Percentiles rank a stretch among this genome's conserved stretches.
Conservation (phyloP, 2,797 vertebrate species). For the Pseudomugil gertrudae region DNA sequence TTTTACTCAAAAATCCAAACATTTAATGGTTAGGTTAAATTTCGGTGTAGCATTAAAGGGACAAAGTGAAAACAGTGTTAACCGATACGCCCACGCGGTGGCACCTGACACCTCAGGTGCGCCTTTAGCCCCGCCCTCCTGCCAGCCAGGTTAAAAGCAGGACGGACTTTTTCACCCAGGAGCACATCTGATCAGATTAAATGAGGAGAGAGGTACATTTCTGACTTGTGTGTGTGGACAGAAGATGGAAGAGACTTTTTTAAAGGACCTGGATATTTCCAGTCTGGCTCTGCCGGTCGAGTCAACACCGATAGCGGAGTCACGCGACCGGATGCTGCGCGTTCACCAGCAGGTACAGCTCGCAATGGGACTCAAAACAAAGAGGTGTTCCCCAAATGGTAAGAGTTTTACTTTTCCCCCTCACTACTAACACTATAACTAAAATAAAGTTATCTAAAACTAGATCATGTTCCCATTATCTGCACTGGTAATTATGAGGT, state of each 20-base stretch:
- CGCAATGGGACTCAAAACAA: conserved; percentile 57
- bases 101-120: conserved; percentile 67
- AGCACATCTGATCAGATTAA: fast-evolving
- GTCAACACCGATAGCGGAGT: too few relatives aligned
- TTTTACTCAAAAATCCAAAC: too few relatives aligned
- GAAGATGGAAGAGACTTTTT: conserved; percentile 57
- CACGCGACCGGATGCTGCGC: conserved; percentile 40
- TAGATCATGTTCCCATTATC: not conserved
- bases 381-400: conserved; percentile 48
- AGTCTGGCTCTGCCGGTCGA: conserved; percentile 68
- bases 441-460: not conserved
- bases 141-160: conserved; percentile 22
- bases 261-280: conserved; percentile 54
- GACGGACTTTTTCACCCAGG: not conserved
- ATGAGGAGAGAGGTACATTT: not conserved
- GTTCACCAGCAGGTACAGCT: conserved; percentile 74
- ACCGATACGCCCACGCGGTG: not conserved
- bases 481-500: not conserved
- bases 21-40: too few relatives aligned
- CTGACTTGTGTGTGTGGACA: fast-evolving
- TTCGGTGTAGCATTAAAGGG: not conserved
- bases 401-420: not conserved
- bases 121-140: conserved; percentile 55
- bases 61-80: not conserved
- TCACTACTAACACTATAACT: not conserved